Evolutionary conservation across 2,113 vertebrate genomes (phyloP), one percentile per base, ranked within the genome.

Genomic region (Amblyopsis rosae): DNA sequence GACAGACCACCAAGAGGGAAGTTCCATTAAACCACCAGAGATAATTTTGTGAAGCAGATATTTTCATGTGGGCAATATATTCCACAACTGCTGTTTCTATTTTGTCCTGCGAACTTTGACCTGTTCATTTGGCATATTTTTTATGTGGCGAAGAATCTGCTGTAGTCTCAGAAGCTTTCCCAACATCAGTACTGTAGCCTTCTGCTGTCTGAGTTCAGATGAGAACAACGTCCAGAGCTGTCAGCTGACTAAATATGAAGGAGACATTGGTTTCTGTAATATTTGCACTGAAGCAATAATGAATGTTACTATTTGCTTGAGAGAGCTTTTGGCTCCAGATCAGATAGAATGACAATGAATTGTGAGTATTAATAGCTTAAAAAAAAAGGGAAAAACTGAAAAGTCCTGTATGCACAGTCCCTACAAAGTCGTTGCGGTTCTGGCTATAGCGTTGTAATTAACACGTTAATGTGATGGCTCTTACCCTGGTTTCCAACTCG

Each of bases 401-500:
- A 59, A 59, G 0, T 41, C 8, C 51, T 59, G 8, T 13, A n/a
- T 12, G 8, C 5, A 33, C 6, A 12, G 7, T 59, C 35, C 17
- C 19, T n/a, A 4, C 15, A n/a, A 19, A 56, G 16, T 15, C 13
- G 15, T 9, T 48, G 35, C 12, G 6, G 51, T 60, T 6, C n/a
- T 58, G 19, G 26, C 19, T 3, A 9, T 12, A 12, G 12, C 56
- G 1, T 33, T 12, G 9, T 12, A 2, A 17, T 13, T 55, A 62
- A 54, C 12, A 46, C 26, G 56, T 12, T 16, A 6, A 49, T 12
- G 45, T 15, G 12, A 32, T 32, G 41, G 15, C n/a, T 56, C 89
- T 83, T 92, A 99, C 98, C 94, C 96, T 90, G 84, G 93, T 95
- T 83, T 99, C 98, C 88, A 99, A 87, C 86, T 99, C 98, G 0